A percentile compares a stretch with the other conserved stretches of the same genome.
These are phyloP conservation scores for Cynopterus sphinx DNA, from an alignment of 2,797 vertebrate species.

Conservation along the genomic window DNA sequence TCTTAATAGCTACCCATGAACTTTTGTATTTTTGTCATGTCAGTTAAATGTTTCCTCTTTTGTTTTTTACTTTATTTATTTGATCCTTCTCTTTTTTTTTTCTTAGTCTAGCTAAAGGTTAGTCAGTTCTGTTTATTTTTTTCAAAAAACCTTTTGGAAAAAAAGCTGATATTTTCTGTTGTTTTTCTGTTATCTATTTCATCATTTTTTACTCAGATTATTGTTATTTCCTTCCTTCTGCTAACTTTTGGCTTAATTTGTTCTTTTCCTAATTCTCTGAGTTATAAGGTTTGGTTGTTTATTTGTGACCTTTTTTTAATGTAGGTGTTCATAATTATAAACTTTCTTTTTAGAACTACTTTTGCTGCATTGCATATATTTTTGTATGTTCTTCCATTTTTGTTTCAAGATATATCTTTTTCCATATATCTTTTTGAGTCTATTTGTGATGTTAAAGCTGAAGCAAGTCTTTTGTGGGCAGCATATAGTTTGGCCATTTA, in stretches of 20 bases:
- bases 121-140: not conserved
- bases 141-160: not conserved
- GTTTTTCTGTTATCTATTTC: not conserved
- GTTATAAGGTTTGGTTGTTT: not conserved
- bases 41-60: too few species aligned
- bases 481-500: not conserved
- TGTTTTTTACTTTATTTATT: too few species aligned
- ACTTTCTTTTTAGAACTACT: not conserved
- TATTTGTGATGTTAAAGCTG: not conserved
- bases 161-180: not conserved
- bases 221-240: not conserved
- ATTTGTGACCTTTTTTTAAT: not conserved
- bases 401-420: not conserved
- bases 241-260: not conserved
- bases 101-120: not conserved
- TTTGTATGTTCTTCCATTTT: not conserved
- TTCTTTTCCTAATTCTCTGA: not conserved
- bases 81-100: too few species aligned
- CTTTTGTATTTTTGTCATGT: too few species aligned
- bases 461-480: not conserved
- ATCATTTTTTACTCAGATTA: not conserved
- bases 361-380: not conserved
- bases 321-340: not conserved
- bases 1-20: too few species aligned
- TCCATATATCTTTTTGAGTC: not conserved